Evolutionary conservation across 2,113 vertebrate species (phyloP), one percentile per base, ranked within the genome.

Genomic region (Picathartes gymnocephalus): DNA sequence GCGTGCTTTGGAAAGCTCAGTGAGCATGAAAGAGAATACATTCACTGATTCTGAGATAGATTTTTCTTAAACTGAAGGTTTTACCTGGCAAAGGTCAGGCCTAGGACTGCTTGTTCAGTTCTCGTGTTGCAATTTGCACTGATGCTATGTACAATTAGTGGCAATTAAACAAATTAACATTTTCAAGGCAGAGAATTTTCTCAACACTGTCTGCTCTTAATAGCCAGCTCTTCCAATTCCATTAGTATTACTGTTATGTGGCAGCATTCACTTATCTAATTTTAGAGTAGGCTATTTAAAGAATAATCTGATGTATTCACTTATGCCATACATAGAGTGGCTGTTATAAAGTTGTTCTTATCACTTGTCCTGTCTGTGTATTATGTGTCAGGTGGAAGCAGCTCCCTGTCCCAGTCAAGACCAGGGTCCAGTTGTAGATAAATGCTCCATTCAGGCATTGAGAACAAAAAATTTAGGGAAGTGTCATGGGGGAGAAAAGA

Each of bases 131-230:
- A 94, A 72, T 88, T 90, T 90, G 53, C 62, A 53, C 45, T 27
- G 25, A 30, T 70, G 72, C 50, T 33, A 19, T 31, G 35, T 60
- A n/a, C 73, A 92, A 68, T 93, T 93, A 97, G 72, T 82, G 69
- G 80, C 51, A 92, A 89, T 96, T 95, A 86, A 45, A 31, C 56
- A 40, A 93, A 94, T 94, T 95, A 85, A 80, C 72, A 71, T 92
- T 95, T 96, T 81, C 65, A 86, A 79, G 79, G 76, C 85, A 85
- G 76, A 69, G 74, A 69, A 37, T 72, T 91, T 92, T 81, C 72
- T 77, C 62, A 47, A 30, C 61, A 28, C 72, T 30, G 64, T 87
- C 65, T 86, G 30, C 64, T 90, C 51, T 78, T 84, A 86, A 40
- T 81, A 82, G 56, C 66, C 68, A 79, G 40, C 50, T 91, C 81